Base-by-base conservation (phyloP, 2,888 invertebrate species). In the Lasius fuliginosus region DNA sequence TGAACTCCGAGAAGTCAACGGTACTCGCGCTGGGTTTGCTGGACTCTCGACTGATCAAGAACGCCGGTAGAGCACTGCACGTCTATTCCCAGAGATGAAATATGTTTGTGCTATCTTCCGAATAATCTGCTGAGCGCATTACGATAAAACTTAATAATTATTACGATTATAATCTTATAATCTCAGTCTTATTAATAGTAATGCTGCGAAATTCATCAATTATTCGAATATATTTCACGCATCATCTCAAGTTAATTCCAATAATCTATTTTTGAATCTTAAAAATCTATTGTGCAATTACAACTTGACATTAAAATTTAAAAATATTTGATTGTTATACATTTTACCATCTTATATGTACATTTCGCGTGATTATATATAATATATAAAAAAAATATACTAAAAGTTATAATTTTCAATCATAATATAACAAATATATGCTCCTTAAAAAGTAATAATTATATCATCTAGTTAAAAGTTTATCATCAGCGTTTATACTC, bases 31-130 rank as follows among this genome's bases (percentile, higher is more conserved):
- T n/a, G 60, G 30, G 42, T 42, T 62, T 53, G 49, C 76, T 40
- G 30, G 83, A 65, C 82, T 89, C 49, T 67, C 71, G 84, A 84
- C 84, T 82, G 85, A 85, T 84, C 84, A 83, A 84, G 58, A 42
- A 69, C 60, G 69, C 42, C 58, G 33, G 85, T 56, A 53, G 77
- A 49, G 30, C 36, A 71, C 36, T 36, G 83, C 27, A 36, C 60
- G 60, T 71, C 69, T 71, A 64, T 67, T 73, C 30, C 30, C 60
- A 23, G 69, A 46, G 76, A 83, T 85, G 71, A 85, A 84, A 77
- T 85, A 85, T 84, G 84, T 73, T 84, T 79, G 71, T 60, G 53
- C 30, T 76, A 71, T 69, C 73, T 71, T 60, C n/a, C 65, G 23
- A 62, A 30, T 73, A 85, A 77, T 85, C 75, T 77, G 73, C 71